Conservation (phyloP, 2,113 vertebrate species). For the Fulica atra region DNA sequence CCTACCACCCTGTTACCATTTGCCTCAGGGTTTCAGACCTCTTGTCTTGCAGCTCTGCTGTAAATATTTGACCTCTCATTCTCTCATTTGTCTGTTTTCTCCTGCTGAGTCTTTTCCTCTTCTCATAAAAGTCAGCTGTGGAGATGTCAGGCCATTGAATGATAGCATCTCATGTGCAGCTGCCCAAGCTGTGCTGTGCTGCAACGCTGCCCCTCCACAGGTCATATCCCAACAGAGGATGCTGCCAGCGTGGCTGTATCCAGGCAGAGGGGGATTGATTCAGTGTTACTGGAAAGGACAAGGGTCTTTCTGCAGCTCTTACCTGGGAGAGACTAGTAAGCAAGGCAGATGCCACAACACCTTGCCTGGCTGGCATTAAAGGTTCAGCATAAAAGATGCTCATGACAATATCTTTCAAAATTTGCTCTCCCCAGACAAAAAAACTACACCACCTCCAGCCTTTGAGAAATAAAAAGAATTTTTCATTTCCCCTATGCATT, state of each 20-base stretch:
- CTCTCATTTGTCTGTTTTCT: constrained; percentile 32
- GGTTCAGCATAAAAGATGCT: neutral
- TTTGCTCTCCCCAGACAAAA: neutral
- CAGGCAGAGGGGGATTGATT: neutral
- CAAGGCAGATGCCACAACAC: neutral
- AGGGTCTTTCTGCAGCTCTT: neutral
- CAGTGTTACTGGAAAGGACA: neutral
- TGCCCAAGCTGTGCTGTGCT: neutral
- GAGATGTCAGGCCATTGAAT: neutral
- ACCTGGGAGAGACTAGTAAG: neutral
- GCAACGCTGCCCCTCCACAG: neutral
- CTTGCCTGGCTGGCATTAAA: neutral
- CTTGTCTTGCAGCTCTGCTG: neutral
- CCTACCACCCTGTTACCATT: constrained; percentile 11
- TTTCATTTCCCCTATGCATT: neutral
- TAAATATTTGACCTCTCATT: constrained; percentile 13
- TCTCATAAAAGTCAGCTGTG: neutral
- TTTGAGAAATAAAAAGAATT: neutral
- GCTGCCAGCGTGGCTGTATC: neutral
- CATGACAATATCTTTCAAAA: neutral
- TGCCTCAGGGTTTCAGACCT: neutral
- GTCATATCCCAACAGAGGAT: neutral
- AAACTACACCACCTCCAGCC: neutral
- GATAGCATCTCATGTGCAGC: neutral
- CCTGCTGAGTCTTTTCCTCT: constrained; percentile 30